phyloP scores from a whole-genome alignment of 2,888 invertebrate genomes.

The Hoplodrina blanda region DNA sequence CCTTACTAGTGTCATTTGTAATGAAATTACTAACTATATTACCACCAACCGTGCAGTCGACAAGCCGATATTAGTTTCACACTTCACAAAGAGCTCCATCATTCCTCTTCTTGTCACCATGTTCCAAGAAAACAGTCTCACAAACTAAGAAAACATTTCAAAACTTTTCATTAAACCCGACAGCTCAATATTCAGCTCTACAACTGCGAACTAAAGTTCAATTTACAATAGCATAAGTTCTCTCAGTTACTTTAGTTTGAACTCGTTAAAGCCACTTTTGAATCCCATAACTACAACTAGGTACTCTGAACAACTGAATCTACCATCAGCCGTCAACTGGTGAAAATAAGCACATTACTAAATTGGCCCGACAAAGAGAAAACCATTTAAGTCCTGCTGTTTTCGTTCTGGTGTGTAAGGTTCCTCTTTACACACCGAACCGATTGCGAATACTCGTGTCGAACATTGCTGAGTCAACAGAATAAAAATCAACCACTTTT shows the following conservation, averaged over 20 bases:
- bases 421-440: constrained; percentile 65
- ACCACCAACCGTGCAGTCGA: background rate
- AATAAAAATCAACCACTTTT: background rate
- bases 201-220: background rate
- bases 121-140: constrained; percentile 35
- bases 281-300: constrained; percentile 45
- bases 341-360: constrained; percentile 76
- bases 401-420: constrained; percentile 70
- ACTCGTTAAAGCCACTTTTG: constrained; percentile 58
- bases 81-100: constrained; percentile 19
- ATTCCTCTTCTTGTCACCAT: constrained; percentile 18
- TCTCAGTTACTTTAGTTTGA: constrained; percentile 27
- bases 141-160: constrained; percentile 38
- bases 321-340: constrained; percentile 73
- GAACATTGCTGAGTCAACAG: background rate
- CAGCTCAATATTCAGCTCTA: constrained; percentile 18
- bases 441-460: background rate
- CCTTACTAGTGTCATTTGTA: background rate
- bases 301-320: constrained; percentile 53
- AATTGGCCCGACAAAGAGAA: constrained; percentile 75
- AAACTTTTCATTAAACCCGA: constrained; percentile 17
- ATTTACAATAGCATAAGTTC: background rate
- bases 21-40: background rate
- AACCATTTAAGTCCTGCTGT: constrained; percentile 82
- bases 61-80: constrained; percentile 31